Evolutionary conservation across 2,113 vertebrate species (phyloP).

Genomic region (Chloebia gouldiae): DNA sequence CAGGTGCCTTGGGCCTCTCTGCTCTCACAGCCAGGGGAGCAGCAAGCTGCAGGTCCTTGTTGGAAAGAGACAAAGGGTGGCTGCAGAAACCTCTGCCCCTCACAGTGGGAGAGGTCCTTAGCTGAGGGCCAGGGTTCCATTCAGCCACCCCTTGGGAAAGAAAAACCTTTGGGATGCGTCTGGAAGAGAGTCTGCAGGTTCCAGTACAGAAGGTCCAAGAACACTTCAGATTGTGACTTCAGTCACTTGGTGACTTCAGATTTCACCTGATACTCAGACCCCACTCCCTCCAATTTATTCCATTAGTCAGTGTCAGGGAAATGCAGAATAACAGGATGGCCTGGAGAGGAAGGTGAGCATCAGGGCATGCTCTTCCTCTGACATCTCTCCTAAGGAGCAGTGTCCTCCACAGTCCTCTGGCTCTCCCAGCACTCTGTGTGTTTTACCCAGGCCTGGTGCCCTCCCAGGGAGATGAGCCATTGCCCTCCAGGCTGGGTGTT

Average conservation of each 20-base stretch:
- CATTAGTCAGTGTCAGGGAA: neutral
- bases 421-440: neutral
- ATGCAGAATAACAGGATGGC: neutral
- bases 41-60: slow-evolving; percentile 52
- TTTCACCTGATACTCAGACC: neutral
- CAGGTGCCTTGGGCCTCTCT: slow-evolving; percentile 60
- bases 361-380: neutral
- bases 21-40: slow-evolving; percentile 29
- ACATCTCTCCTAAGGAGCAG: neutral
- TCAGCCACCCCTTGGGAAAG: neutral
- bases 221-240: too few species aligned
- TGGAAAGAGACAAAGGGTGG: neutral
- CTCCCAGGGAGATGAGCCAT: neutral
- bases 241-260: neutral
- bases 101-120: fast-evolving
- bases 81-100: neutral
- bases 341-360: neutral
- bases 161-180: neutral
- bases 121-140: neutral
- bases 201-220: neutral
- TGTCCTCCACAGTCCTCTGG: neutral
- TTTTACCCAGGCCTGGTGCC: neutral
- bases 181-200: neutral
- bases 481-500: neutral
- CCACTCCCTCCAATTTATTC: neutral